These are phyloP conservation scores for Ciona savignyi DNA, from an alignment of 23 tunicate genomes.

Conservation along the genomic window DNA sequence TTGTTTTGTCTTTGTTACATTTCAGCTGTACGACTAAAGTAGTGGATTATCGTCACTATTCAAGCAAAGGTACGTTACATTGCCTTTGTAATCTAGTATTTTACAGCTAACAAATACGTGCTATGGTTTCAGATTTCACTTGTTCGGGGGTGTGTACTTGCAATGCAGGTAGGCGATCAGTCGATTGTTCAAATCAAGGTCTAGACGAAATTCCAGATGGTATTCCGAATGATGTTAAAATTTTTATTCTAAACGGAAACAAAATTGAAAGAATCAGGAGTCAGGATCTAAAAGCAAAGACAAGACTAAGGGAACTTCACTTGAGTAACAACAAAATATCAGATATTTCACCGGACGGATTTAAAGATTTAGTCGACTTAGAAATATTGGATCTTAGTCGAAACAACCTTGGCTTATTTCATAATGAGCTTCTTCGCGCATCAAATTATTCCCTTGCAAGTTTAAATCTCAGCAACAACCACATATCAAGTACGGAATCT, in stretches of 20 bases:
- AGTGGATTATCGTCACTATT: neutral
- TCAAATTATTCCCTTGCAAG: neutral
- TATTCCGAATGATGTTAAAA: neutral
- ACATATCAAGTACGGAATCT: neutral
- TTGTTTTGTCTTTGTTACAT: neutral
- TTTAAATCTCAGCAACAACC: neutral
- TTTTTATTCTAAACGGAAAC: neutral
- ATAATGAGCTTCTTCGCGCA: neutral
- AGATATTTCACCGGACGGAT: neutral
- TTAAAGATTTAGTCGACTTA: neutral
- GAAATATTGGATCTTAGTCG: neutral
- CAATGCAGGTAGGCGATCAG: neutral
- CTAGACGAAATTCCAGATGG: neutral
- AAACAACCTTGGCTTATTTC: too few species aligned
- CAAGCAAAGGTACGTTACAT: neutral
- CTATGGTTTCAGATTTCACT: neutral
- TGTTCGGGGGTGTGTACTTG: neutral
- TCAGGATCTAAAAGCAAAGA: neutral
- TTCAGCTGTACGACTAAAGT: neutral
- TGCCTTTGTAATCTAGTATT: neutral
- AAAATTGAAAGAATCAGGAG: neutral
- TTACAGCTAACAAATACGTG: neutral
- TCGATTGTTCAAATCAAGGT: neutral
- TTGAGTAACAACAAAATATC: neutral
- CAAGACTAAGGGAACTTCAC: neutral